Base-by-base conservation (phyloP, 2,888 invertebrate species). In the Synanthedon vespiformis region DNA sequence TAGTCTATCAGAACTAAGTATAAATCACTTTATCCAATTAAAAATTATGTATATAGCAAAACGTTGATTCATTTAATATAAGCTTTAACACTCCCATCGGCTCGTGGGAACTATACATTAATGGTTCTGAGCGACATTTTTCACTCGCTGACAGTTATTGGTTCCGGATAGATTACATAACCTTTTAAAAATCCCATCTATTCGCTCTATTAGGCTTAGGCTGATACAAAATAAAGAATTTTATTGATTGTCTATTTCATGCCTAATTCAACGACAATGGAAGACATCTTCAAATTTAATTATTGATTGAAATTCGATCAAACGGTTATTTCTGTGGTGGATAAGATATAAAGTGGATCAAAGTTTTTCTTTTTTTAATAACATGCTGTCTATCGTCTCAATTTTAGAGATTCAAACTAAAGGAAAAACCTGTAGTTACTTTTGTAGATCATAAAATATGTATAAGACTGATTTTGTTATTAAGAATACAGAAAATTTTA, bases 61-160 rank as follows among this genome's bases (percentile, higher is more conserved):
- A 60, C 58, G 60, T 61, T 62, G 68, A 74, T 72, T 69, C 68
- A 64, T 63, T 61, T 63, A 66, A 69, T 70, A 63, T 59, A 67
- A 57, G 64, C 68, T 68, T 69, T 69, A 72, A 70, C 69, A 69
- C 67, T 67, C 64, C 55, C 57, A 55, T 52, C 58, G 56, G 56
- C 58, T 63, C 70, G 72, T 74, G 76, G 62, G 66, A 72, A 70
- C 58, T 61, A 56, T 57, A 60, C 49, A 53, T 55, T 61, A 62
- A 63, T 64, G 58, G 60, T 58, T 63, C 56, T 56, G 58, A 61
- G 57, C 60, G 69, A 70, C 69, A 70, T 74, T 69, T 70, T 67
- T 76, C 70, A 74, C 69, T 63, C 61, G 51, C 53, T 52, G 72
- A 77, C 73, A 64, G 69, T 76, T 70, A 77, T 71, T 60, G 68